These are phyloP conservation scores for Buathra laborator DNA, from an alignment of 2,888 invertebrate genomes.

Conservation along the genomic window DNA sequence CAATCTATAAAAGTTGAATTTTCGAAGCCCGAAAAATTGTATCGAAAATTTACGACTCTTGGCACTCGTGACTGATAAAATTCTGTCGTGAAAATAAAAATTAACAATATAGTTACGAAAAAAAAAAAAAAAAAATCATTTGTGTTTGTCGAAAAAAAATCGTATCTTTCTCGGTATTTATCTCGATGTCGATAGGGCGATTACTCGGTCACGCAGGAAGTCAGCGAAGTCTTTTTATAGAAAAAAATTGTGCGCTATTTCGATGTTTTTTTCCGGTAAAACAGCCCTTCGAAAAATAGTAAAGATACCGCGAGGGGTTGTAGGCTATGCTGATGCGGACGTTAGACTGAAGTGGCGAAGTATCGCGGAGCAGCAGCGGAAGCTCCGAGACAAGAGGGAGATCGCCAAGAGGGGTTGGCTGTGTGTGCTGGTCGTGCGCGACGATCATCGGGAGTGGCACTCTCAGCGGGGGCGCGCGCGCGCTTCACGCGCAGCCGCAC, in stretches of 20 bases:
- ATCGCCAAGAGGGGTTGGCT: slow-evolving; percentile 76
- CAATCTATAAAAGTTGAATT: no score
- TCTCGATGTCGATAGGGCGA: background rate
- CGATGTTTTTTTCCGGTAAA: slow-evolving; percentile 6
- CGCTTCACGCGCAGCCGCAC: slow-evolving; percentile 68
- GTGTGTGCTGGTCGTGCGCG: slow-evolving; percentile 60
- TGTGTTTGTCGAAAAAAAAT: no score
- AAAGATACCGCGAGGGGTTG: slow-evolving; percentile 74
- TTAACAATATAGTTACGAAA: no score
- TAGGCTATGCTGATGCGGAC: slow-evolving; percentile 83
- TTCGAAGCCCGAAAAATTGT: no score
- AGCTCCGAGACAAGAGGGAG: slow-evolving; percentile 76
- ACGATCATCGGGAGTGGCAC: slow-evolving; percentile 74
- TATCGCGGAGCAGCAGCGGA: slow-evolving; percentile 72
- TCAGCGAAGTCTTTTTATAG: background rate
- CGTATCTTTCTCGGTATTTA: no score
- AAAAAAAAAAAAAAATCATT: no score
- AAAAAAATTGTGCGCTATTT: background rate
- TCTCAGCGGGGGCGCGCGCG: slow-evolving; percentile 72
- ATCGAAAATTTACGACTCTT: no score
- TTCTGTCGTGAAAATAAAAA: no score
- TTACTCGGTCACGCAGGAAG: background rate
- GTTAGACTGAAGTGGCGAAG: slow-evolving; percentile 82
- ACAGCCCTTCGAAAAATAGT: slow-evolving; percentile 34
- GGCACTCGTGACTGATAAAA: no score